Evolutionary conservation across 2,113 vertebrate genomes (phyloP).

Genomic region (Laticauda colubrina): DNA sequence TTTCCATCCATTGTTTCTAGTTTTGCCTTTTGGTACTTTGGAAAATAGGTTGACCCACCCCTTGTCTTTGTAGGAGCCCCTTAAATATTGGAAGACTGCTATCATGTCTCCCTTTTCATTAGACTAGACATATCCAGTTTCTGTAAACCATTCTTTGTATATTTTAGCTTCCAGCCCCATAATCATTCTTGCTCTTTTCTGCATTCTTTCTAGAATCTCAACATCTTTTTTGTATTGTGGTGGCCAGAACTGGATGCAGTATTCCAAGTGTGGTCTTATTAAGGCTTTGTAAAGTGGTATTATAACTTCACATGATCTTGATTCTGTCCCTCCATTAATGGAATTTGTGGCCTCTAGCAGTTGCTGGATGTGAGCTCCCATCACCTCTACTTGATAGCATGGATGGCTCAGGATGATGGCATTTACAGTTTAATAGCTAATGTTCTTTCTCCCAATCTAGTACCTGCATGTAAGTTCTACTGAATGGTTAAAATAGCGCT

Average conservation of each 20-base stretch:
- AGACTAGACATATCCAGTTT: background rate
- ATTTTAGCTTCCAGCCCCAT: background rate
- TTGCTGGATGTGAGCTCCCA: background rate
- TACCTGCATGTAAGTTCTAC: background rate
- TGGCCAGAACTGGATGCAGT: background rate
- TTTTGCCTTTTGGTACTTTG: background rate
- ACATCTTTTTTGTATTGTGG: background rate
- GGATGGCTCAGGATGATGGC: background rate
- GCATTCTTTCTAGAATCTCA: background rate
- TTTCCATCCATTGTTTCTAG: background rate
- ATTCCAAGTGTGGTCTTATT: background rate
- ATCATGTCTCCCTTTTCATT: background rate
- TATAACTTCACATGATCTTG: background rate
- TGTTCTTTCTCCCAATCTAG: background rate
- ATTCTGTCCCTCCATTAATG: background rate
- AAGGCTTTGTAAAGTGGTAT: background rate
- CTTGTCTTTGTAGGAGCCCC: background rate
- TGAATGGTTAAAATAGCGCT: background rate
- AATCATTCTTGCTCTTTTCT: background rate
- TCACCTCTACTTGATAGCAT: background rate
- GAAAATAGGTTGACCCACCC: background rate
- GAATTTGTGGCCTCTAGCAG: background rate
- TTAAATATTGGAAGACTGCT: background rate
- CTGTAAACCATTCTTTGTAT: background rate
- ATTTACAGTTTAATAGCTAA: background rate